phyloP scores from a whole-genome alignment of 2,113 vertebrate species.

The Corapipo altera region DNA sequence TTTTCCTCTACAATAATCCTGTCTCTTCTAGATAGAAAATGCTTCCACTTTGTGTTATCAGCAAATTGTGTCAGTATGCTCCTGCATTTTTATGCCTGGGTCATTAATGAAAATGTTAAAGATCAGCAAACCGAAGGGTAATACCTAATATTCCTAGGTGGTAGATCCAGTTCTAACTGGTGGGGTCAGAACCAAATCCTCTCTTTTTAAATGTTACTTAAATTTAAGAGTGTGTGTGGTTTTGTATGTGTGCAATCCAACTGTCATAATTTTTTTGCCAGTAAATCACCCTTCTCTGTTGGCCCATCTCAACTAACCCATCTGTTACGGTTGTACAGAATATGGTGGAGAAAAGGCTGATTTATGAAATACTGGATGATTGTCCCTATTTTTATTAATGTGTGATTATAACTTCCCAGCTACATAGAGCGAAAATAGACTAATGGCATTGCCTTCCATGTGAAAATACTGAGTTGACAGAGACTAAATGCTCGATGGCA shows the following conservation, averaged over 20 bases:
- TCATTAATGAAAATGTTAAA: slow-evolving; percentile 32
- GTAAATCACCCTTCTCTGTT: slow-evolving; percentile 1
- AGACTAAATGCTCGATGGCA: not conserved
- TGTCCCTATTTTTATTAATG: slow-evolving; percentile 42
- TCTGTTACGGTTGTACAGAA: not conserved
- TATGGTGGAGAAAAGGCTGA: not conserved
- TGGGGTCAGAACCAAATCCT: not conserved
- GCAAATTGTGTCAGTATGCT: slow-evolving; percentile 10
- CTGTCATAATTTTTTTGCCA: slow-evolving; percentile 23
- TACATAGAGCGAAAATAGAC: not conserved
- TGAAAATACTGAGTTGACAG: not conserved
- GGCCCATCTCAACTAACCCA: slow-evolving; percentile 11
- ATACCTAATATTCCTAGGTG: not conserved
- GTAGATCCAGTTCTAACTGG: not conserved
- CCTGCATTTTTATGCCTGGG: slow-evolving; percentile 8
- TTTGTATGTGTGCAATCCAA: not conserved
- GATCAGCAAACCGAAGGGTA: slow-evolving; percentile 1
- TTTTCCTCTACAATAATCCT: slow-evolving; percentile 51
- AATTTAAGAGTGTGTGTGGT: not conserved
- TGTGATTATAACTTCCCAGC: not conserved
- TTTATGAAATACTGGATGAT: slow-evolving; percentile 4
- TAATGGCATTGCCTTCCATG: not conserved
- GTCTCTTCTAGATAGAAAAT: slow-evolving; percentile 32
- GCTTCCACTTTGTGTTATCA: slow-evolving; percentile 29
- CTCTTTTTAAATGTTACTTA: not conserved